phyloP scores from a whole-genome alignment of 2,113 vertebrate species.

The Actenoides lindsayi region DNA sequence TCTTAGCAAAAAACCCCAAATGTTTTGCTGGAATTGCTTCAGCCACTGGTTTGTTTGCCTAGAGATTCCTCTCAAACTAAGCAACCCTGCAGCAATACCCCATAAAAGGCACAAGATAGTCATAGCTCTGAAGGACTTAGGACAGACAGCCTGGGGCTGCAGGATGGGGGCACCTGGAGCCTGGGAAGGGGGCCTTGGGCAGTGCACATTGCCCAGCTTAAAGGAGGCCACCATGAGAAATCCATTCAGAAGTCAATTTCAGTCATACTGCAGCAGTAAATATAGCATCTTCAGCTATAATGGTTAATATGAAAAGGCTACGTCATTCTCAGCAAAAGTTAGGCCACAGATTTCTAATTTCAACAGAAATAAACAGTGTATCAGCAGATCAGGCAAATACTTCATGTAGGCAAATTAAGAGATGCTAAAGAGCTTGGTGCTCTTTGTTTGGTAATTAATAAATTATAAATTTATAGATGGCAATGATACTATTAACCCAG shows the following conservation, averaged over 20 bases:
- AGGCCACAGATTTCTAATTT: background rate
- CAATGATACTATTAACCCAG: background rate
- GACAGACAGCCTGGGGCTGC: background rate
- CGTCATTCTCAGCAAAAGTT: background rate
- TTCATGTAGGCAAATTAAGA: background rate
- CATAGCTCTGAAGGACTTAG: background rate
- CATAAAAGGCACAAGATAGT: background rate
- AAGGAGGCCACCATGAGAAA: background rate
- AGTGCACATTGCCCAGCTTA: background rate
- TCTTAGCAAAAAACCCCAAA: background rate
- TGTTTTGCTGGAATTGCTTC: background rate
- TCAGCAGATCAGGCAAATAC: background rate
- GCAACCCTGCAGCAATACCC: background rate
- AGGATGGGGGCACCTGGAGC: background rate
- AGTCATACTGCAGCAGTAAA: background rate
- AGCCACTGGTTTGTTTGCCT: background rate
- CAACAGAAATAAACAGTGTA: background rate
- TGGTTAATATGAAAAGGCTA: background rate
- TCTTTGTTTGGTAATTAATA: background rate
- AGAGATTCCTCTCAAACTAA: background rate
- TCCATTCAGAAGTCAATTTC: background rate
- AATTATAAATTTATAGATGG: background rate
- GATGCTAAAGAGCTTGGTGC: background rate
- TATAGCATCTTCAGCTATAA: background rate
- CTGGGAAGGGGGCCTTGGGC: no score